A percentile compares a stretch with the other conserved stretches of the same genome.
Evolutionary conservation across 2,797 vertebrate species (phyloP).

Genomic region (Perodicticus potto): DNA sequence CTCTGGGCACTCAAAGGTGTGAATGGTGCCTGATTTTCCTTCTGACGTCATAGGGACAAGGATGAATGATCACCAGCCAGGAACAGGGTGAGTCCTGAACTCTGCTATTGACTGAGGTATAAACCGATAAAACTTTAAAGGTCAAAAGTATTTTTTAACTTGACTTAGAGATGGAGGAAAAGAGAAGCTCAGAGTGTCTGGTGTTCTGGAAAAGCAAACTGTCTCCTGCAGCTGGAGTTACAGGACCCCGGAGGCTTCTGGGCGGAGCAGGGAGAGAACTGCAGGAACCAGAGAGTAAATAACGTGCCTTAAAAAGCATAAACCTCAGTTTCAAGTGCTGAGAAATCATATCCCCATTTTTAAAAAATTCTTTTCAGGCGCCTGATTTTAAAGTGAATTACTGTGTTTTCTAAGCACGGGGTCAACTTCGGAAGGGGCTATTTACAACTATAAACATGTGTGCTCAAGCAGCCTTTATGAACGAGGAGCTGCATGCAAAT

Average conservation of each 20-base stretch:
- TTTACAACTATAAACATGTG: not conserved
- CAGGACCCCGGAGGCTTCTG: not conserved
- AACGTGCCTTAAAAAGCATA: not conserved
- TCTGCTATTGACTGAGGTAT: not conserved
- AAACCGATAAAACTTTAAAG: not conserved
- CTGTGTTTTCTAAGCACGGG: not conserved
- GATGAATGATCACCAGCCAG: not conserved
- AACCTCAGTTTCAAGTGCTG: not conserved
- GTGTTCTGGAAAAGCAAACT: not conserved
- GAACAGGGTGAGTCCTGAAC: not conserved
- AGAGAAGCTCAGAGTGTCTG: not conserved
- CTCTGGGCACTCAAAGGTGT: fast-evolving
- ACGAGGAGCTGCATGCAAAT: not conserved
- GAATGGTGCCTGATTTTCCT: not conserved
- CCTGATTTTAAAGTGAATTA: constrained; percentile 1
- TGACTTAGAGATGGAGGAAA: not conserved
- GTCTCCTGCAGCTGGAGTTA: not conserved
- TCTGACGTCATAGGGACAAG: not conserved
- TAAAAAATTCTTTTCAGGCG: not conserved
- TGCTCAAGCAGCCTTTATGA: not conserved
- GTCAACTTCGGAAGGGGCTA: not conserved
- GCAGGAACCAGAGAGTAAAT: not conserved
- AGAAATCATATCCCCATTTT: not conserved
- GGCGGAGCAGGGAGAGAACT: fast-evolving
- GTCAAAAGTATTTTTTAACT: constrained; percentile 21